These are phyloP conservation scores for Paralichthys olivaceus DNA, from an alignment of 2,113 vertebrate genomes.

Conservation along the genomic window DNA sequence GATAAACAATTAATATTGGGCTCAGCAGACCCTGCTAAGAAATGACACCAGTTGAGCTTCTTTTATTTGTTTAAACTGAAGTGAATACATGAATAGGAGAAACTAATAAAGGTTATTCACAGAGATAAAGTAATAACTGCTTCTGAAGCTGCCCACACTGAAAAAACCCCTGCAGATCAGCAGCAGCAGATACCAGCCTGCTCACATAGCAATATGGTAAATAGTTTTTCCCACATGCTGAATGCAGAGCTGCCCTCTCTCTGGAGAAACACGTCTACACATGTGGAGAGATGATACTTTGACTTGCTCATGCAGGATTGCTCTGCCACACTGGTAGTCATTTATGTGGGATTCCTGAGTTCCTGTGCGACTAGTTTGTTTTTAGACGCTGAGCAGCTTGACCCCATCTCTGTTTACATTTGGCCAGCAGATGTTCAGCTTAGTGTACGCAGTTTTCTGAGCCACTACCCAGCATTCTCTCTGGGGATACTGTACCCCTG, in stretches of 20 bases:
- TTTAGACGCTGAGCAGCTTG: constrained; percentile 64
- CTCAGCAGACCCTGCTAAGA: background rate
- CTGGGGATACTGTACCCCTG: constrained; percentile 24
- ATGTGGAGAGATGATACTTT: constrained; percentile 7
- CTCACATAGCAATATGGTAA: constrained; percentile 46
- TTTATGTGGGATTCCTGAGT: constrained; percentile 49
- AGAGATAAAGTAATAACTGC: constrained; percentile 51
- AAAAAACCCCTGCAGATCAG: constrained; percentile 38
- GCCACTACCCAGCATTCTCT: constrained; percentile 64
- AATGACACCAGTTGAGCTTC: background rate
- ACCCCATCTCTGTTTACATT: constrained; percentile 65
- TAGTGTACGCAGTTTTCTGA: constrained; percentile 57
- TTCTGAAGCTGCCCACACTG: constrained; percentile 52
- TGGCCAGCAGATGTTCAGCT: constrained; percentile 63
- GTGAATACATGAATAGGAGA: constrained; percentile 27
- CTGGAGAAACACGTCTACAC: constrained; percentile 14
- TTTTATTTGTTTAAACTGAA: constrained; percentile 37
- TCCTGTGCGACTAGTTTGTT: constrained; percentile 49
- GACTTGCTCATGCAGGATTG: constrained; percentile 9
- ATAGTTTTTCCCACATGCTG: constrained; percentile 34
- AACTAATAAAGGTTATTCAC: constrained; percentile 49
- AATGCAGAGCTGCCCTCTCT: constrained; percentile 23
- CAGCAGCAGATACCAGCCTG: constrained; percentile 35
- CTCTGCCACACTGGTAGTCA: constrained; percentile 20
- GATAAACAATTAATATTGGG: constrained; percentile 15